Evolutionary conservation across 2,797 vertebrate genomes (phyloP), one percentile per base, ranked within the genome.

Genomic region (Sebastes minor): DNA sequence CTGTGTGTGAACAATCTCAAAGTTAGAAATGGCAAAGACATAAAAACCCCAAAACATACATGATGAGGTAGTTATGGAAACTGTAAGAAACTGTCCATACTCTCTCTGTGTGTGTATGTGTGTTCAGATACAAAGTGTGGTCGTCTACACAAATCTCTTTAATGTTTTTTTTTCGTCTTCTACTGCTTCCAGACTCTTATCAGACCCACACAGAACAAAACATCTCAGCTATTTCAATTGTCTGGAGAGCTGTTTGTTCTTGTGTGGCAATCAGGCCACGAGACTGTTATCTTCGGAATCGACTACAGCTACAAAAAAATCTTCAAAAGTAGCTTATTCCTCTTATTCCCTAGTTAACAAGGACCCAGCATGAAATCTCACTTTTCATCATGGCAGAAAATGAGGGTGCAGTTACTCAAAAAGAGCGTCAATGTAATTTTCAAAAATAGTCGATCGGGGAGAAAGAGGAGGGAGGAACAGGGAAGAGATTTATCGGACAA

Each of bases 181-280:
- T 28, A 3, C 12, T 53, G 56, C 62, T 53, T 22, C 55, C 38
- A 55, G 42, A 64, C 75, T 84, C 53, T 79, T 76, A 81, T 82
- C 76, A 81, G 64, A 57, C 32, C 33, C 69, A 22, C 64, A 52
- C 84, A 83, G 65, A 80, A 84, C 53, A 59, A 82, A 79, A 80
- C n/a, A 5, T 74, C 38, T 61, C 20, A 25, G 71, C n/a, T 28
- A 14, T 74, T 78, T 78, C 74, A 72, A 52, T 78, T 70, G 61
- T 87, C 67, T 53, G 32, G 71, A 63, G 72, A 73, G 67, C 57
- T 38, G 53, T 83, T 91, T 87, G 85, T 78, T 76, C 85, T 77
- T 68, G 74, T 82, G 67, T 70, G 61, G 56, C 77, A 67, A 59
- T 86, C 53, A 61, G 72, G 55, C 66, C 70, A 76, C 60, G 16